Percentiles rank a stretch among this genome's conserved stretches.
Evolutionary conservation across 2,888 invertebrate genomes (phyloP).

Genomic region (Laspeyria flexula): DNA sequence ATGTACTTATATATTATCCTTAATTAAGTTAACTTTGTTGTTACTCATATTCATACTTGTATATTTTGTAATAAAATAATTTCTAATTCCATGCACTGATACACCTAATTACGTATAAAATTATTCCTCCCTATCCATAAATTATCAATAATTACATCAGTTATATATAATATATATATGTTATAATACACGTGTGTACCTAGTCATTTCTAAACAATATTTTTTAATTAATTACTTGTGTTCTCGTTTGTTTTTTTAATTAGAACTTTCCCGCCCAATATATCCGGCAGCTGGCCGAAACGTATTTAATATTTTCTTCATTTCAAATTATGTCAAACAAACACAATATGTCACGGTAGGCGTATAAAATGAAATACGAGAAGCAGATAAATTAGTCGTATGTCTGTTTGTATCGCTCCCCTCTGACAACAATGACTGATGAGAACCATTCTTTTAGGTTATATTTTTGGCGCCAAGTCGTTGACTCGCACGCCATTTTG

Average conservation of each 20-base stretch:
- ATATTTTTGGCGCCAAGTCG: constrained; percentile 62
- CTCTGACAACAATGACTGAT: constrained; percentile 66
- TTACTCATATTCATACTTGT: too few species aligned
- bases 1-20: too few species aligned
- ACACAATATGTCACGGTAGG: constrained; percentile 13
- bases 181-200: too few species aligned
- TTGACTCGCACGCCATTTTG: constrained; percentile 51
- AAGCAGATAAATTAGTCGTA: constrained; percentile 34
- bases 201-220: too few species aligned
- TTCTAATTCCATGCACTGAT: too few species aligned
- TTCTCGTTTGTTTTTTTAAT: neutral
- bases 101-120: too few species aligned
- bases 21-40: too few species aligned
- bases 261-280: neutral
- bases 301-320: constrained; percentile 9
- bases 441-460: constrained; percentile 58
- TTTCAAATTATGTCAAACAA: constrained; percentile 21
- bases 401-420: constrained; percentile 26
- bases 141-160: too few species aligned
- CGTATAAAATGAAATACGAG: constrained; percentile 27
- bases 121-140: too few species aligned
- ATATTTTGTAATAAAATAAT: too few species aligned
- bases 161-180: too few species aligned
- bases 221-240: neutral
- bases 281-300: constrained; percentile 20